These are phyloP conservation scores for Enteromius radiatus DNA, from an alignment of 2,797 vertebrate genomes.

Conservation along the genomic window DNA sequence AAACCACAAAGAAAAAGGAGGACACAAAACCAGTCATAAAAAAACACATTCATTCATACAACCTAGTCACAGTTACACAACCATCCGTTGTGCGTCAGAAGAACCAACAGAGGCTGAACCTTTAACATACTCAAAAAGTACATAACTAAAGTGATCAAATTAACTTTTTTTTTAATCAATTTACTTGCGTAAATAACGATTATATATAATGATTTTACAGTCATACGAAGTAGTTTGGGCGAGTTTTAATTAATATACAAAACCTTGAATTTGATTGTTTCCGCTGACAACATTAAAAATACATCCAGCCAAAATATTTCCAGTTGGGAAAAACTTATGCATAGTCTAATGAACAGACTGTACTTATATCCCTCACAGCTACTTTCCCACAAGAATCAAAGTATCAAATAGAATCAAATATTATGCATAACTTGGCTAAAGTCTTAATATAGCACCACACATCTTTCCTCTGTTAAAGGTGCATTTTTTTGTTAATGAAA, in stretches of 20 bases:
- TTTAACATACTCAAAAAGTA: not conserved
- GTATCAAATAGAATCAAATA: no score
- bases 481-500: not conserved
- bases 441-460: no score
- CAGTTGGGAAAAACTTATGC: not conserved
- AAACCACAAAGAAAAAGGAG: not conserved
- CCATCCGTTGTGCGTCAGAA: not conserved
- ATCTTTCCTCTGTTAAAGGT: not conserved
- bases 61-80: constrained; percentile 5
- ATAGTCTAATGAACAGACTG: not conserved
- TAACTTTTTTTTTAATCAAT: no score
- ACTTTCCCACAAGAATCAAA: not conserved
- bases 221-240: not conserved
- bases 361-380: not conserved
- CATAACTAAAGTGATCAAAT: not conserved
- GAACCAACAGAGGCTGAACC: not conserved
- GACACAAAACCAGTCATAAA: not conserved
- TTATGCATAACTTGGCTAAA: no score
- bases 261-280: not conserved
- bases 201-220: not conserved
- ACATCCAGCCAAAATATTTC: not conserved
- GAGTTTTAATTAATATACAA: constrained; percentile 1
- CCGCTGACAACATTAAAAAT: not conserved
- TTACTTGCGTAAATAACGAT: not conserved
- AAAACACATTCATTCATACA: not conserved